Conservation (phyloP, 2,888 invertebrate species). For the Heliothis peltigera region DNA sequence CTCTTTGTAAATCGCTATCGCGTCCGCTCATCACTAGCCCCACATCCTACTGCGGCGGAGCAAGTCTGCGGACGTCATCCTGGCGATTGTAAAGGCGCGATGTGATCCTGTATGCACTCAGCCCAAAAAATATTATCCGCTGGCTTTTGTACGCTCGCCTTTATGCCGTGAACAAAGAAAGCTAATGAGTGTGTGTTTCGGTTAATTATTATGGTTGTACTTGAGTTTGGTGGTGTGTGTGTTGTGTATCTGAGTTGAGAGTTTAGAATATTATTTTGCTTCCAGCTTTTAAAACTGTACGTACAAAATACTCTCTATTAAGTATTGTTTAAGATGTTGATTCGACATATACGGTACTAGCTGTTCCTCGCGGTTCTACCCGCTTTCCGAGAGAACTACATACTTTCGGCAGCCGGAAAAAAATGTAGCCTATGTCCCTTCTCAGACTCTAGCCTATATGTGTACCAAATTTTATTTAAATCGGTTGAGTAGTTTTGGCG, state of each 20-base stretch:
- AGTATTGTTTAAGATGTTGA: too few species aligned
- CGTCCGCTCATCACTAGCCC: constrained; percentile 12
- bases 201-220: constrained; percentile 44
- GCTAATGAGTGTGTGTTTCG: constrained; percentile 50
- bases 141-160: constrained; percentile 59
- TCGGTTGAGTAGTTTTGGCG: too few species aligned
- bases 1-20: neutral
- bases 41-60: constrained; percentile 62
- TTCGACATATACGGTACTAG: too few species aligned
- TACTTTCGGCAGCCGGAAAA: too few species aligned
- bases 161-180: constrained; percentile 55
- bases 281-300: too few species aligned
- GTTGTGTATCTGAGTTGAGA: neutral
- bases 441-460: too few species aligned
- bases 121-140: constrained; percentile 66
- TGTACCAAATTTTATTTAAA: too few species aligned
- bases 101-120: constrained; percentile 68
- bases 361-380: too few species aligned
- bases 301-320: too few species aligned
- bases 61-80: constrained; percentile 81
- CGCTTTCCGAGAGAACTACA: too few species aligned
- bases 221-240: constrained; percentile 16
- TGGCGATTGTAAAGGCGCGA: constrained; percentile 80
- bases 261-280: neutral
- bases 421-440: too few species aligned